Base-by-base conservation (phyloP, 2,113 vertebrate genomes). In the Rhineura floridana region DNA sequence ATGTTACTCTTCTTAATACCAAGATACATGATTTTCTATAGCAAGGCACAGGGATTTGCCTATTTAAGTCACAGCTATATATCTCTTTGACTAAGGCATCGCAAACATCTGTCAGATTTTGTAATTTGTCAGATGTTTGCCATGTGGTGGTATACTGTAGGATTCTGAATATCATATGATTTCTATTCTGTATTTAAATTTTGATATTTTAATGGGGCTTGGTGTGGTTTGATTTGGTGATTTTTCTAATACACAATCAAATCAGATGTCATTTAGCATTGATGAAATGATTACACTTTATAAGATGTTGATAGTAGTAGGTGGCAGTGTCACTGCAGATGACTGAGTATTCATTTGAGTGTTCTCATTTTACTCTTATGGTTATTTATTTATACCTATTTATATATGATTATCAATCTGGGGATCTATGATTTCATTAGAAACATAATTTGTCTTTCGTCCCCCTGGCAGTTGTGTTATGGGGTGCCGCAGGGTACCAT, bases 321-420 rank as follows among this genome's bases (percentile, higher is more conserved):
- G 80, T 87, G 86, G 52, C 42, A 63, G 2, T 39, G 44, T 33
- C 70, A 76, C 33, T 65, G 46, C 11, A 83, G 70, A 76, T 76
- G 55, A 50, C 33, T 30, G 82, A 83, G 80, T 65, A 88, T 83
- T 83, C 80, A 76, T 72, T 83, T 88, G 70, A 42, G 33, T 50
- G 33, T 83, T 55, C 21, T 76, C 52, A 76, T 88, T 76, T 67
- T 76, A 25, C 36, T 73, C 30, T 88, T 63, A 75, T 13, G 13
- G 44, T 76, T 83, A 88, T 76, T 83, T 87, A 82, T 82, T 82
- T 46, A 87, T 87, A 21, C 12, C 69, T 87, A 82, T 87, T 87
- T 65, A 75, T 50, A 89, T 46, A 73, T 87, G 55, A 39, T 62
- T 82, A 87, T 87, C 82, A 81, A 81, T 73, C 69, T 79, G 73